These are phyloP conservation scores for Coregonus clupeaformis DNA, from an alignment of 2,113 vertebrate genomes.

Conservation along the genomic window DNA sequence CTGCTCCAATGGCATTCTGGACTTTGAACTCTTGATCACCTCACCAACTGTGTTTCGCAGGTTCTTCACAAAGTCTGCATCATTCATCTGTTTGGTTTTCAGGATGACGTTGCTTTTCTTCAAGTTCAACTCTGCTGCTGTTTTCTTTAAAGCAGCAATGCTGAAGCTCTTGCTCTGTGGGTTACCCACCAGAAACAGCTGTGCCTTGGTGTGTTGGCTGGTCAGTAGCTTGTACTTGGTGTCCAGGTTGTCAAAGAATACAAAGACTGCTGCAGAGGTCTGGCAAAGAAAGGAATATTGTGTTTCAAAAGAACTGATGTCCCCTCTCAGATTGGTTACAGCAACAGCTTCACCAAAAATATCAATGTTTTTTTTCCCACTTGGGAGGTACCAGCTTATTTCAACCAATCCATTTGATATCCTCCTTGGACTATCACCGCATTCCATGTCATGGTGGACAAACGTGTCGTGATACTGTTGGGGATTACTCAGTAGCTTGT, in stretches of 20 bases:
- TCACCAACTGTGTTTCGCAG: slow-evolving; percentile 26
- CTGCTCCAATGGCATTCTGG: slow-evolving; percentile 28
- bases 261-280: slow-evolving; percentile 75
- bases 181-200: slow-evolving; percentile 59
- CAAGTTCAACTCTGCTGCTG: slow-evolving; percentile 33
- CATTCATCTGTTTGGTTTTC: slow-evolving; percentile 49
- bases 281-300: slow-evolving; percentile 74
- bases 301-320: slow-evolving; percentile 59
- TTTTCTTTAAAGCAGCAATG: not conserved
- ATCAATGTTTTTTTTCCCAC: slow-evolving; percentile 30
- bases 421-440: too few species aligned
- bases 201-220: slow-evolving; percentile 36
- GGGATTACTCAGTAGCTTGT: slow-evolving; percentile 50
- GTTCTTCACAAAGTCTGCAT: slow-evolving; percentile 52
- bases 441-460: too few species aligned
- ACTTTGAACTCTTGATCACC: slow-evolving; percentile 7
- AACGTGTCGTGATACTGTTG: too few species aligned
- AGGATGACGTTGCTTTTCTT: slow-evolving; percentile 42
- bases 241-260: slow-evolving; percentile 67
- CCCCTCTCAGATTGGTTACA: slow-evolving; percentile 71
- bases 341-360: slow-evolving; percentile 70
- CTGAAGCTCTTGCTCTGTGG: slow-evolving; percentile 21
- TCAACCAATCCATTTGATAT: too few species aligned
- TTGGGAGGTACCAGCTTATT: too few species aligned
- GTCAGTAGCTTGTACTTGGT: slow-evolving; percentile 54